Evolutionary conservation across 2,113 vertebrate genomes (phyloP), one percentile per base, ranked within the genome.

Genomic region (Psettodes erumei): DNA sequence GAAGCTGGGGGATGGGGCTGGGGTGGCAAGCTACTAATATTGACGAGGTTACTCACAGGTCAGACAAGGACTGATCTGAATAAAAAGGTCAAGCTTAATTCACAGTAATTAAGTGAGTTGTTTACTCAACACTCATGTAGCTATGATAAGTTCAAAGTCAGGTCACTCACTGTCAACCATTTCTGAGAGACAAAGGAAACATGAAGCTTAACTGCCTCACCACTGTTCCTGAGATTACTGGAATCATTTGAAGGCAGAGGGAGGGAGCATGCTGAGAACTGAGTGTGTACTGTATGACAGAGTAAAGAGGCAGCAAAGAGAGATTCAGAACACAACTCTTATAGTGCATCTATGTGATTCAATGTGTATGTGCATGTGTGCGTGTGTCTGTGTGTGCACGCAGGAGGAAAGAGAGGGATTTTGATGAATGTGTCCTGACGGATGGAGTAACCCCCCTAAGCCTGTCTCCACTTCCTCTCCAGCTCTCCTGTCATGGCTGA

Each of bases 361-460:
- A n/a, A n/a, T 68, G 65, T 60, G 74, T 59, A 63, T 28, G 8
- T 51, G 50, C 35, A 54, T n/a, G 18, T 23, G 50, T 66, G 61
- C 25, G 35, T 16, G 55, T 56, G 32, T 32, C 35, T 75, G 40
- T 61, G 25, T 27, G 30, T 59, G 35, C 16, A 56, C 75, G 66
- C 62, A 42, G 28, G 16, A 47, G 54, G 18, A 40, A 58, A 56
- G 42, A 37, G 62, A 68, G 62, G 63, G 73, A 64, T 82, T 91
- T 81, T 91, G 90, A 91, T 86, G 69, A 91, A 91, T 91, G 83
- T 53, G 75, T 89, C 83, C 63, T 91, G 90, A 91, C 82, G 83
- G 86, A 80, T 87, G 85, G 85, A 85, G 77, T 82, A 87, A 84
- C 83, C 77, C 85, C 86, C 86, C 72, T 60, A 86, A 88, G 84